phyloP scores from a whole-genome alignment of 2,888 invertebrate genomes.

The Phalangium opilio region DNA sequence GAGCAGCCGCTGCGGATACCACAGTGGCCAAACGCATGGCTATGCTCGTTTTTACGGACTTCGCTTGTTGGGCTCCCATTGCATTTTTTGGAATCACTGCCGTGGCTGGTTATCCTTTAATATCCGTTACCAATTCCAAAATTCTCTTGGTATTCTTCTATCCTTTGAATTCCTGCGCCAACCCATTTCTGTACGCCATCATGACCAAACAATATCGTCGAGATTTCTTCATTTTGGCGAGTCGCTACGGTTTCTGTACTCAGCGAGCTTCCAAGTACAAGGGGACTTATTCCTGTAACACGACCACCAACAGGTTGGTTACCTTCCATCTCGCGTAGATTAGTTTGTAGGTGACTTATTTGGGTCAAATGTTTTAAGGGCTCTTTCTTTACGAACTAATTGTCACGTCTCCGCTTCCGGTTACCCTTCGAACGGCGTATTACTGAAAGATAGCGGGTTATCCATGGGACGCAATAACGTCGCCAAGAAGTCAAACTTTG shows the following conservation, averaged over 20 bases:
- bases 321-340: no score
- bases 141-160: slow-evolving; percentile 74
- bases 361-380: no score
- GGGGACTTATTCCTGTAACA: slow-evolving; percentile 16
- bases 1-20: slow-evolving; percentile 42
- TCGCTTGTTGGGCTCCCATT: slow-evolving; percentile 53
- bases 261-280: slow-evolving; percentile 18
- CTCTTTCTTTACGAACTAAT: no score
- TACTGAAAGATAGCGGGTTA: no score
- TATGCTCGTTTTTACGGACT: slow-evolving; percentile 63
- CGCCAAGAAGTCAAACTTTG: no score
- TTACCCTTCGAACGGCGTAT: no score
- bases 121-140: slow-evolving; percentile 49
- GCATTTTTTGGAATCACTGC: slow-evolving; percentile 78
- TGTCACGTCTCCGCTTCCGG: no score
- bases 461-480: no score
- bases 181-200: slow-evolving; percentile 82
- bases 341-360: no score
- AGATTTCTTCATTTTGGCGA: slow-evolving; percentile 51
- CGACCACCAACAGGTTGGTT: background rate
- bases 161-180: slow-evolving; percentile 78
- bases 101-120: slow-evolving; percentile 62
- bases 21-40: slow-evolving; percentile 80
- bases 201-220: slow-evolving; percentile 70
- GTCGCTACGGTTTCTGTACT: slow-evolving; percentile 37